A percentile compares a stretch with the other conserved stretches of the same genome.
These are phyloP conservation scores for Aurelia coerulea DNA, from an alignment of 30 jellyfish, hydroid and myxozoan genomes.

Conservation along the genomic window DNA sequence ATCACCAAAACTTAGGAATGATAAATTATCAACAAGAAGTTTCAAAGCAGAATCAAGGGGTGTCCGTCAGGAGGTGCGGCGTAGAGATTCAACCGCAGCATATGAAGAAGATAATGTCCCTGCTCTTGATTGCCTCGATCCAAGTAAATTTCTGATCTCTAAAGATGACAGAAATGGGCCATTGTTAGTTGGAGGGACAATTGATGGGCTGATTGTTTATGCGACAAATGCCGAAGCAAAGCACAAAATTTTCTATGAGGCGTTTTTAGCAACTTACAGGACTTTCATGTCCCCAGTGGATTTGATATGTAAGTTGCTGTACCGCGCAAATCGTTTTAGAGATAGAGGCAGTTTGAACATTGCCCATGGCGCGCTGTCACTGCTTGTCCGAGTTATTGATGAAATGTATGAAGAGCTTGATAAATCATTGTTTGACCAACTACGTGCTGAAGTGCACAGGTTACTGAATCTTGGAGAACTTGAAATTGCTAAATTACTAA, in stretches of 20 bases:
- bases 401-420: conserved; percentile 97
- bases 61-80: conserved; percentile 53
- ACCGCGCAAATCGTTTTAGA: conserved; percentile 92
- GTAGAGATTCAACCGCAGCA: conserved; percentile 82
- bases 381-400: conserved; percentile 87
- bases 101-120: conserved; percentile 97
- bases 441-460: conserved; percentile 95
- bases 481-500: conserved; percentile 76
- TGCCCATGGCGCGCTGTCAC: conserved; percentile 76
- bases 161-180: conserved; percentile 93
- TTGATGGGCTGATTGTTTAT: conserved; percentile 91
- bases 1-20: conserved; percentile 62
- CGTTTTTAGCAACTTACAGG: conserved; percentile 95
- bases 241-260: conserved; percentile 78
- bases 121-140: conserved; percentile 92
- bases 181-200: conserved; percentile 92
- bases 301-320: conserved; percentile 87
- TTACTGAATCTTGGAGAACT: conserved; percentile 89
- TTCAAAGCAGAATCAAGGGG: conserved; percentile 49
- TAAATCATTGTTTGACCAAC: conserved; percentile 92
- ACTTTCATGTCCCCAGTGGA: conserved; percentile 93
- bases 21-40: conserved; percentile 48
- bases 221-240: conserved; percentile 75
- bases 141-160: conserved; percentile 68
- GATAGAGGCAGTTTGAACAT: conserved; percentile 78